These are phyloP conservation scores for Falco rusticolus DNA, from an alignment of 2,797 vertebrate species.

Conservation along the genomic window DNA sequence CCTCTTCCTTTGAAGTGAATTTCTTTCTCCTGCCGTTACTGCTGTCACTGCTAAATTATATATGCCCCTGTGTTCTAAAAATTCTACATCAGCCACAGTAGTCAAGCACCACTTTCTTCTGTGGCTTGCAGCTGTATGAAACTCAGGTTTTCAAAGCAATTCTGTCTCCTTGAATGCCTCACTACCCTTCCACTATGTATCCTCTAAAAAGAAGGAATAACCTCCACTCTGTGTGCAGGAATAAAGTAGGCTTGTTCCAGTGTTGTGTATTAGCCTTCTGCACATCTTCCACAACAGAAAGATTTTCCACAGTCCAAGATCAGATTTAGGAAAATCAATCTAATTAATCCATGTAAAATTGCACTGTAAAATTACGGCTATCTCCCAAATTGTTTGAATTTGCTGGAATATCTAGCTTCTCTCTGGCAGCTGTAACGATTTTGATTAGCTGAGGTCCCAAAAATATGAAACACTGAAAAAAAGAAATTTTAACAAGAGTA, in stretches of 20 bases:
- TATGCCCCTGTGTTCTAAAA: conserved; percentile 36
- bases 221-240: neutral
- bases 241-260: neutral
- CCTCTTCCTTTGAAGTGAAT: conserved; percentile 53
- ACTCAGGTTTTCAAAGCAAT: neutral
- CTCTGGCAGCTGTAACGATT: neutral
- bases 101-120: neutral
- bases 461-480: neutral
- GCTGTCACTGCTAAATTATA: conserved; percentile 58
- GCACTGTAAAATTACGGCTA: neutral
- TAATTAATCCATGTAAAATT: neutral
- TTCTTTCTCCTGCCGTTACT: neutral
- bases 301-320: neutral
- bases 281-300: neutral
- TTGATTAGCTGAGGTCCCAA: neutral
- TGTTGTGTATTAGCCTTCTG: neutral
- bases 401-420: neutral
- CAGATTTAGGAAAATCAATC: neutral
- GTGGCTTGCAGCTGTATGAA: neutral
- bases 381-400: neutral
- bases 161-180: neutral
- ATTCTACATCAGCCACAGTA: conserved; percentile 4
- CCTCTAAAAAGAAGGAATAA: neutral
- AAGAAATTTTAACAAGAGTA: neutral
- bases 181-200: neutral